Percentiles rank a stretch among this genome's conserved stretches.
Evolutionary conservation across 2,797 vertebrate genomes (phyloP).

Genomic region (Anomalospiza imberbis): DNA sequence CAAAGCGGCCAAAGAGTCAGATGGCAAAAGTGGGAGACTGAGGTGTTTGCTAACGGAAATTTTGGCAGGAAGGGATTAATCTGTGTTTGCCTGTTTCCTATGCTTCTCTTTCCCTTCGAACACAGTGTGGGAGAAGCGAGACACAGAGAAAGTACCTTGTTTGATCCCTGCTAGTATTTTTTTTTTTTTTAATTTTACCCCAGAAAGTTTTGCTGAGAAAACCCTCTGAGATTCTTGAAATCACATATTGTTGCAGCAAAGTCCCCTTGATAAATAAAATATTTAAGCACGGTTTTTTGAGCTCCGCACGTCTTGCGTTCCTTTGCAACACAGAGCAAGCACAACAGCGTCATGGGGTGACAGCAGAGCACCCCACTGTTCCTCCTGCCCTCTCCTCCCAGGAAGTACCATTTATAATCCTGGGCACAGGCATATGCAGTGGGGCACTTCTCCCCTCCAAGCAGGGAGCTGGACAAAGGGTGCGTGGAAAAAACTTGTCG

Average conservation of each 20-base stretch:
- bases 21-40: not conserved
- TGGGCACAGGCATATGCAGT: rapidly evolving
- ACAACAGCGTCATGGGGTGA: not conserved
- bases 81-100: not conserved
- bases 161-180: not conserved
- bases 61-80: conserved; percentile 35
- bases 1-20: not conserved
- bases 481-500: not conserved
- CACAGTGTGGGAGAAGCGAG: not conserved
- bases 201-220: not conserved
- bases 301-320: not conserved
- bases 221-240: not conserved
- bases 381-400: not conserved
- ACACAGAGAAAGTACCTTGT: not conserved
- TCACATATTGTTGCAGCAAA: not conserved
- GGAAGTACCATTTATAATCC: rapidly evolving
- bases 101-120: not conserved
- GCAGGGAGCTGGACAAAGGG: not conserved
- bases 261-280: not conserved
- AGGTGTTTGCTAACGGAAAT: conserved; percentile 25
- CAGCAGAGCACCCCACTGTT: not conserved
- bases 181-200: not conserved
- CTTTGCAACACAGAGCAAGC: not conserved
- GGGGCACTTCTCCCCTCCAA: not conserved
- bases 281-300: not conserved